A percentile compares a stretch with the other conserved stretches of the same genome.
Evolutionary conservation across 1,140 invertebrate species (phyloP).

Genomic region (Drosophila watanabei): DNA sequence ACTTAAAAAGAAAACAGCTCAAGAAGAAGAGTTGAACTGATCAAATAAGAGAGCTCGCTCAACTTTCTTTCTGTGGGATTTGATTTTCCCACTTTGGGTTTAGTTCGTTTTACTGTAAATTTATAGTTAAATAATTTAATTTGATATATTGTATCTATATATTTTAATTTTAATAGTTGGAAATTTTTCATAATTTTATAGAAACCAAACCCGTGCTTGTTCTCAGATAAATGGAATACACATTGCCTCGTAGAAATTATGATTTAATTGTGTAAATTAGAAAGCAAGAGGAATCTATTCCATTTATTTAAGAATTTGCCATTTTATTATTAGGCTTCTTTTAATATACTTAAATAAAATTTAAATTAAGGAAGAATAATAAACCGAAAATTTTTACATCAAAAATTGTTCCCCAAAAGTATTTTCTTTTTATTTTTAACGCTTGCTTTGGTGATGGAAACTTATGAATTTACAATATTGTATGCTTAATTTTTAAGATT

Average conservation of each 20-base stretch:
- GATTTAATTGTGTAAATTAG: conserved; percentile 45
- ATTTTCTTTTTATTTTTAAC: conserved; percentile 53
- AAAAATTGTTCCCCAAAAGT: conserved; percentile 9
- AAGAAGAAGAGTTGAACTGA: conserved; percentile 10
- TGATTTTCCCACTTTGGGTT: conserved; percentile 9
- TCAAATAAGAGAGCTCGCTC: conserved; percentile 23
- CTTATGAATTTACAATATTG: not conserved
- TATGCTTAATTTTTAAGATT: conserved; percentile 4
- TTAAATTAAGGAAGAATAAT: conserved; percentile 37
- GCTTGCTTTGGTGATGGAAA: conserved; percentile 51
- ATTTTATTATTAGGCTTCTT: conserved; percentile 57
- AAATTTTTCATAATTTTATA: conserved; percentile 55
- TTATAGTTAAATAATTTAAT: conserved; percentile 30
- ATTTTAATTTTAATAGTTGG: conserved; percentile 76
- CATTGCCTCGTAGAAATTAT: conserved; percentile 11
- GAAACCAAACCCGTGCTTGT: conserved; percentile 16
- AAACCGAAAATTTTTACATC: conserved; percentile 68
- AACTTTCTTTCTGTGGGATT: conserved; percentile 7
- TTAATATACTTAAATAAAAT: conserved; percentile 75
- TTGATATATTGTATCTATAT: conserved; percentile 60
- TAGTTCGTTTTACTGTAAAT: conserved; percentile 28
- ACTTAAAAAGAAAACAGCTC: conserved; percentile 21
- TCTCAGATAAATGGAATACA: conserved; percentile 17
- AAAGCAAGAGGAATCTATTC: conserved; percentile 31
- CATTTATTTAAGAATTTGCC: conserved; percentile 22